Evolutionary conservation across 1,140 invertebrate species (phyloP).

Genomic region (Drosophila lacteicornis): DNA sequence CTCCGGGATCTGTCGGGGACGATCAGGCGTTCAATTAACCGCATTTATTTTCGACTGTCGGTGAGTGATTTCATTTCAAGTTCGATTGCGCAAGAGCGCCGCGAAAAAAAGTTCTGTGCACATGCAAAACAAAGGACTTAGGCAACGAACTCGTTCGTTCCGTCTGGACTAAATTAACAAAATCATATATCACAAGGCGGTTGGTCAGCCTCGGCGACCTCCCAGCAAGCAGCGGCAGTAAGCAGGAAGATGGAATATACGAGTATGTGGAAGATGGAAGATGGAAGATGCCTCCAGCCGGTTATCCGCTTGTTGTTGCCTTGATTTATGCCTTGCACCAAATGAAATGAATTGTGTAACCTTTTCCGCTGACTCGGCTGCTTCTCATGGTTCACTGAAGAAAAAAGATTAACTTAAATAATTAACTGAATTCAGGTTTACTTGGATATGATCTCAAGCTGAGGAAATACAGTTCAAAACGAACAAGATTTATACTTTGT

Average conservation of each 20-base stretch:
- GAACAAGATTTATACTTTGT: too few species aligned
- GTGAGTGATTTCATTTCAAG: slow-evolving; percentile 63
- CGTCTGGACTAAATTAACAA: slow-evolving; percentile 69
- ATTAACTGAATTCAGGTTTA: neutral
- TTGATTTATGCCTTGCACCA: slow-evolving; percentile 82
- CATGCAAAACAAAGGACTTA: slow-evolving; percentile 65
- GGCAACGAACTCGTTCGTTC: slow-evolving; percentile 69
- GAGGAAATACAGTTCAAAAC: too few species aligned
- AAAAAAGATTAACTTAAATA: neutral
- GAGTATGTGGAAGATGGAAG: slow-evolving; percentile 11
- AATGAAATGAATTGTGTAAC: slow-evolving; percentile 84
- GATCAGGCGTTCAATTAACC: slow-evolving; percentile 66
- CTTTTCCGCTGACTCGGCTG: slow-evolving; percentile 39
- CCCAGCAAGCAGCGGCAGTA: slow-evolving; percentile 53
- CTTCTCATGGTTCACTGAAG: slow-evolving; percentile 15
- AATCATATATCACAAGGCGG: slow-evolving; percentile 76
- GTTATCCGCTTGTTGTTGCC: slow-evolving; percentile 69
- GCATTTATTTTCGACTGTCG: slow-evolving; percentile 54
- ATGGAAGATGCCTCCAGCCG: slow-evolving; percentile 49
- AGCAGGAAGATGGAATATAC: slow-evolving; percentile 43
- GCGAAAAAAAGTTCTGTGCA: slow-evolving; percentile 56
- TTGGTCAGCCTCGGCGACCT: slow-evolving; percentile 54
- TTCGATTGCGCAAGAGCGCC: slow-evolving; percentile 66
- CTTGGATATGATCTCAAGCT: neutral
- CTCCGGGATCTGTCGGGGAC: slow-evolving; percentile 29